Base-by-base conservation (phyloP, 2,113 vertebrate genomes). In the Hymenochirus boettgeri region DNA sequence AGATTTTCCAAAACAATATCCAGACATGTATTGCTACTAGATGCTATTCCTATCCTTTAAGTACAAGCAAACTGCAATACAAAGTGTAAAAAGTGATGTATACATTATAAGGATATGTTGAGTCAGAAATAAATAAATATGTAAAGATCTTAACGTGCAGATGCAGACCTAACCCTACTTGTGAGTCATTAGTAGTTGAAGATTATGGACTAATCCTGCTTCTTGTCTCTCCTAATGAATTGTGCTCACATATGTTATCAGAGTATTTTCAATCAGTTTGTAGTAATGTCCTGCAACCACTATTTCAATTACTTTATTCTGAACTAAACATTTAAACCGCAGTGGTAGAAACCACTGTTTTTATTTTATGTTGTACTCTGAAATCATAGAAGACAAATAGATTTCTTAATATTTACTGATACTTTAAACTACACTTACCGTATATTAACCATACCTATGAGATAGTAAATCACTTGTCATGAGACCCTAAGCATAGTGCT, bases 171-270 rank as follows among this genome's bases (percentile, higher is more conserved):
- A n/a, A 37, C 64, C 56, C 55, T 52, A n/a, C 23, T 39, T 51
- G 62, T 35, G 47, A 59, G 64, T 67, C 56, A 67, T 67, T 59
- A 66, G 46, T 51, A 42, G 35, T 37, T 25, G 18, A 46, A 67
- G 64, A 59, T 67, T 67, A 67, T 39, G 12, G 48, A 56, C 56
- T 67, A 58, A 59, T 48, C 64, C 57, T 29, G 29, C 19, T 65
- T 39, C 29, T 65, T 15, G 57, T 54, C 18, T 62, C 18, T 35
- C 61, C 46, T 64, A 64, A 55, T 64, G 53, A 55, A 64, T 55
- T 18, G n/a, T 59, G 33, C 37, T 22, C 56, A 59, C 64, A 67
- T 67, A 67, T 67, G 64, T 46, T 59, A 24, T 10, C 55, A 26
- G 62, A 37, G 25, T 54, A 29, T 57, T 21, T 57, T 55, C 18